Percentiles rank a stretch among this genome's conserved stretches.
phyloP scores from a whole-genome alignment of 2,113 vertebrate genomes.

The Brachirus orientalis region DNA sequence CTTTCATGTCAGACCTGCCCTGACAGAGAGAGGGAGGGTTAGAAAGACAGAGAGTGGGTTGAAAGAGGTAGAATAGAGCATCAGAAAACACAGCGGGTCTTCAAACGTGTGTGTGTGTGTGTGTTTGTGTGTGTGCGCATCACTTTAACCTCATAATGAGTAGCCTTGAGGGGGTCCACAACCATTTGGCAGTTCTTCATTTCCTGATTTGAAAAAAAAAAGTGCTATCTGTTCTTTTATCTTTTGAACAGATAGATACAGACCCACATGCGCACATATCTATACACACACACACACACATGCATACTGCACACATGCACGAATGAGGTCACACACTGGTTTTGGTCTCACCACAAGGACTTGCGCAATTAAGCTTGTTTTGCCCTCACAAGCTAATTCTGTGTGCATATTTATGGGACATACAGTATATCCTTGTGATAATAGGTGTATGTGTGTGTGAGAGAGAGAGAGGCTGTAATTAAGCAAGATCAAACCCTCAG shows the following conservation, averaged over 20 bases:
- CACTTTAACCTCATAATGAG: slow-evolving; percentile 91
- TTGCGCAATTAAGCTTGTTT: slow-evolving; percentile 86
- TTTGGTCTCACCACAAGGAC: slow-evolving; percentile 86
- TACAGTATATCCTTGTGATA: slow-evolving; percentile 14
- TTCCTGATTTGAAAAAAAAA: slow-evolving; percentile 86
- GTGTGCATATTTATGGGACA: slow-evolving; percentile 28
- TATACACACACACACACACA: slow-evolving; percentile 41
- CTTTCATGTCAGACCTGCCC: slow-evolving; percentile 92
- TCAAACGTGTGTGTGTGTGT: slow-evolving; percentile 54
- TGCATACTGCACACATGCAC: not conserved
- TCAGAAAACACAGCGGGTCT: slow-evolving; percentile 66
- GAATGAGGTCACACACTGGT: slow-evolving; percentile 68
- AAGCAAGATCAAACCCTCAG: slow-evolving; percentile 85
- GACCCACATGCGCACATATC: not conserved
- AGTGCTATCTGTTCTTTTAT: slow-evolving; percentile 59
- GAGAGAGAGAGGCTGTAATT: slow-evolving; percentile 83
- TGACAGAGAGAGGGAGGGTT: slow-evolving; percentile 78
- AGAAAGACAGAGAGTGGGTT: slow-evolving; percentile 49
- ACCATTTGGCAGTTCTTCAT: slow-evolving; percentile 87
- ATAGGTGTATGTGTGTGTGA: slow-evolving; percentile 42
- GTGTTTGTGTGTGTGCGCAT: slow-evolving; percentile 36
- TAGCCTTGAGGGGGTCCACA: slow-evolving; percentile 84
- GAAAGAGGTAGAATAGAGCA: slow-evolving; percentile 56
- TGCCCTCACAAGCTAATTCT: slow-evolving; percentile 81
- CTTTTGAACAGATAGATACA: slow-evolving; percentile 34